Conservation (phyloP, 2,797 vertebrate genomes). For the Microctenopoma stevenorrisi region DNA sequence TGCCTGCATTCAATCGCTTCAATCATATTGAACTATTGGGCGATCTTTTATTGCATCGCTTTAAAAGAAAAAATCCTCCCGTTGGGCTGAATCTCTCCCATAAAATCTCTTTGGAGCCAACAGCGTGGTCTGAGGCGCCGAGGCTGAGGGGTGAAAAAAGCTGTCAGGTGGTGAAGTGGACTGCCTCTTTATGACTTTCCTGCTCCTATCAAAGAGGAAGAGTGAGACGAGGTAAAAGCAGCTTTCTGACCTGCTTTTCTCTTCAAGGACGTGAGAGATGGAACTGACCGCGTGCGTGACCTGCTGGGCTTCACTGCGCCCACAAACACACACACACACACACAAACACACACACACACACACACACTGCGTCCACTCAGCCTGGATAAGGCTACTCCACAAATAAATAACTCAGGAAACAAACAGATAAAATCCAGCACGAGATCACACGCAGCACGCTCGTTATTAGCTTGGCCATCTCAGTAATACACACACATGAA, state of each 20-base stretch:
- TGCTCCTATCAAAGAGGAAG: conserved; percentile 50
- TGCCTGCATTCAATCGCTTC: conserved; percentile 7
- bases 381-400: background rate
- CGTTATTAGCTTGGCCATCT: conserved; percentile 43
- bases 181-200: conserved; percentile 52
- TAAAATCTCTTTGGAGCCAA: conserved; percentile 21
- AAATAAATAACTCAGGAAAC: conserved; percentile 15
- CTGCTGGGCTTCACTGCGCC: conserved; percentile 19
- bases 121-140: conserved; percentile 2
- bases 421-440: conserved; percentile 16
- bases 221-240: conserved; percentile 55
- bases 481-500: conserved; percentile 29
- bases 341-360: background rate
- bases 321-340: conserved; percentile 25
- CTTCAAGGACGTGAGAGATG: conserved; percentile 62
- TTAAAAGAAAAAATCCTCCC: conserved; percentile 2
- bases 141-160: conserved; percentile 48
- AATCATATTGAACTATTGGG: conserved; percentile 1
- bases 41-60: conserved; percentile 12
- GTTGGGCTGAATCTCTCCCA: conserved; percentile 19
- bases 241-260: conserved; percentile 59
- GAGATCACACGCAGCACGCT: conserved; percentile 15
- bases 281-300: conserved; percentile 56
- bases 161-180: conserved; percentile 54
- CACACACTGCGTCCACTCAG: background rate